Evolutionary conservation across 2,888 invertebrate species (phyloP).

Genomic region (Dione juno): DNA sequence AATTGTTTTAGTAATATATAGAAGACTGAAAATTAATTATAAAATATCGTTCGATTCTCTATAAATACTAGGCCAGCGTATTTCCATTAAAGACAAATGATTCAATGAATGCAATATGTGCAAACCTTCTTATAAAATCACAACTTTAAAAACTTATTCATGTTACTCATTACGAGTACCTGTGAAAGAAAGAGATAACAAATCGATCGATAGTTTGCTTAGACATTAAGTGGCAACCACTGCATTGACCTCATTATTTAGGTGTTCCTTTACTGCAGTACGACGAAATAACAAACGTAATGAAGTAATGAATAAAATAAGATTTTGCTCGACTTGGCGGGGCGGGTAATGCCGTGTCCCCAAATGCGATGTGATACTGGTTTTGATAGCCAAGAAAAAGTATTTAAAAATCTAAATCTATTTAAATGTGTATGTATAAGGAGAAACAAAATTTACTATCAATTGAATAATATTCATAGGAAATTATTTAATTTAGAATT

Average conservation of each 20-base stretch:
- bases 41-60: background rate
- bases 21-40: background rate
- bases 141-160: slow-evolving; percentile 40
- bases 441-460: no score
- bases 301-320: background rate
- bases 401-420: no score
- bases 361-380: no score
- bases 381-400: no score
- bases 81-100: slow-evolving; percentile 28
- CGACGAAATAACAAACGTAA: slow-evolving; percentile 43
- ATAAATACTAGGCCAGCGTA: background rate
- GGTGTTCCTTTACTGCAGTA: slow-evolving; percentile 66
- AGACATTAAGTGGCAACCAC: slow-evolving; percentile 79
- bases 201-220: slow-evolving; percentile 79
- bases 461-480: background rate
- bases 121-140: slow-evolving; percentile 35
- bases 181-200: slow-evolving; percentile 78
- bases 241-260: slow-evolving; percentile 82
- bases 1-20: slow-evolving; percentile 19
- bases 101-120: slow-evolving; percentile 32
- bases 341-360: no score
- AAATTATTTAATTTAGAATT: no score
- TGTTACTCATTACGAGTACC: slow-evolving; percentile 50
- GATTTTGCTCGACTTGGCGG: no score
- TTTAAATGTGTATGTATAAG: no score